These are phyloP conservation scores for Acanthaster planci DNA, from an alignment of 35 echinoderm and acorn worm genomes.

Conservation along the genomic window DNA sequence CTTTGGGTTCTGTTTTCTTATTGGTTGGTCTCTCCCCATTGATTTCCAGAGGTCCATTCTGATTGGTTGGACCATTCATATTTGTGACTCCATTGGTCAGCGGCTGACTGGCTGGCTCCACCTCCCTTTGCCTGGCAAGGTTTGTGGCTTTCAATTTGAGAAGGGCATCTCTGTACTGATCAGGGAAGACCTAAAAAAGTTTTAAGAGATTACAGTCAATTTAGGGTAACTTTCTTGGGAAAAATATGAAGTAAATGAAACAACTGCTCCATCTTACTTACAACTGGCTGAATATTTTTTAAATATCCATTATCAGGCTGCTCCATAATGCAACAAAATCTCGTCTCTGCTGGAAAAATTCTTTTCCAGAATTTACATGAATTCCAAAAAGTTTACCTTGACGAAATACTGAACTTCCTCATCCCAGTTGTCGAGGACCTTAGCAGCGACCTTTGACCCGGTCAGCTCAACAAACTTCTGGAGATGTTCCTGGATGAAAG, in stretches of 20 bases:
- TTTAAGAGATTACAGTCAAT: background rate
- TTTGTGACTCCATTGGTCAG: background rate
- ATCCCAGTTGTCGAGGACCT: constrained; percentile 75
- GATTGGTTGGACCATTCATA: constrained; percentile 20
- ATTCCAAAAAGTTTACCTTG: constrained; percentile 57
- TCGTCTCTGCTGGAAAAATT: background rate
- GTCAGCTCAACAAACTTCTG: constrained; percentile 67
- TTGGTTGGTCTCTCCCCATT: constrained; percentile 40
- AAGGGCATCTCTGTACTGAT: constrained; percentile 86
- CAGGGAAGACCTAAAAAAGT: constrained; percentile 75
- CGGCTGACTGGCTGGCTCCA: constrained; percentile 27
- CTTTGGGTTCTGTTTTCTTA: constrained; percentile 44
- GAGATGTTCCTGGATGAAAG: constrained; percentile 72
- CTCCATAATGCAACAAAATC: background rate
- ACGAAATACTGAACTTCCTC: constrained; percentile 75
- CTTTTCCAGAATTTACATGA: background rate
- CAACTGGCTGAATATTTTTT: too few relatives aligned
- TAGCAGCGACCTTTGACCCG: constrained; percentile 65
- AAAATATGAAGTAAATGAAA: too few relatives aligned
- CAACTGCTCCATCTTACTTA: too few relatives aligned
- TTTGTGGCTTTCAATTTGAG: constrained; percentile 47
- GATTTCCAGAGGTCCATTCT: background rate
- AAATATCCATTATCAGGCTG: too few relatives aligned
- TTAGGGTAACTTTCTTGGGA: too few relatives aligned
- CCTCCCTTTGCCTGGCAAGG: constrained; percentile 45